These are phyloP conservation scores for Orthonyx spaldingii DNA, from an alignment of 2,113 vertebrate species.

Conservation along the genomic window DNA sequence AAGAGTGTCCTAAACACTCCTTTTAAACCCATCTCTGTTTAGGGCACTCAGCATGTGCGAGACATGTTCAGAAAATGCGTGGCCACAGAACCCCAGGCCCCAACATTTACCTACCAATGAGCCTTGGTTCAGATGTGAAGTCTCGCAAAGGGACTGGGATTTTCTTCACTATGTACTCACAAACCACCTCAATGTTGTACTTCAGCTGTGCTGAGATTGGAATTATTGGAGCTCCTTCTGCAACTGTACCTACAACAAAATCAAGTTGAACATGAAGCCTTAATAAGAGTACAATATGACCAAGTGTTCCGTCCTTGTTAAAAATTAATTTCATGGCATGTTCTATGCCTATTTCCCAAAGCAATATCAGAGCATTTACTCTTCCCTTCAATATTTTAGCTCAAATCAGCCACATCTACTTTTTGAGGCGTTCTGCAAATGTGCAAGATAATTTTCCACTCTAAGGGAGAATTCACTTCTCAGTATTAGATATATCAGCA, in stretches of 20 bases:
- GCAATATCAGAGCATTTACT: neutral
- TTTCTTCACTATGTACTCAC: constrained; percentile 98
- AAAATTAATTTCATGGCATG: neutral
- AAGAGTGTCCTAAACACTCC: neutral
- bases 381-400: neutral
- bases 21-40: neutral
- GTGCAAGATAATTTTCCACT: neutral
- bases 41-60: neutral
- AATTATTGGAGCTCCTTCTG: constrained; percentile 97
- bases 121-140: constrained; percentile 94
- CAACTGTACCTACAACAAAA: constrained; percentile 85
- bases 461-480: neutral
- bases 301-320: neutral
- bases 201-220: constrained; percentile 97
- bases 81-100: neutral
- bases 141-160: constrained; percentile 94
- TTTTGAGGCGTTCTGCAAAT: neutral
- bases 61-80: neutral
- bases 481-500: neutral
- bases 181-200: constrained; percentile 98
- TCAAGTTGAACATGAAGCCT: neutral
- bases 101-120: constrained; percentile 82
- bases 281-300: neutral
- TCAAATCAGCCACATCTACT: neutral
- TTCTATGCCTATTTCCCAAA: neutral